phyloP scores from a whole-genome alignment of 2,113 vertebrate species.

The Cyprinodon brontotheroides region DNA sequence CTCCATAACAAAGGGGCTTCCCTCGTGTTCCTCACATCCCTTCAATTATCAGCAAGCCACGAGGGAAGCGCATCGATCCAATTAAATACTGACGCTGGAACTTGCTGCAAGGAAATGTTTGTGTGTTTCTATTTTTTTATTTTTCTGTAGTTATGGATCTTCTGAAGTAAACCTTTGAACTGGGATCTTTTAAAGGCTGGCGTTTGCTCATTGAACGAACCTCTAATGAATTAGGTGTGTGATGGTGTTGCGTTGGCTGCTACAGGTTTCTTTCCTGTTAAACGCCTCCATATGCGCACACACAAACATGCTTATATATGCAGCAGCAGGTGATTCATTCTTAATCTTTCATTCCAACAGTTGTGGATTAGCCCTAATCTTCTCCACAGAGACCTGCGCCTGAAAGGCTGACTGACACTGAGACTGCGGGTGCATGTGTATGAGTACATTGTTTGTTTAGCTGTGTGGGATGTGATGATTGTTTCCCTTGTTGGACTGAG shows the following conservation, averaged over 20 bases:
- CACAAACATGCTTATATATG: conserved; percentile 17
- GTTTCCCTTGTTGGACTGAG: conserved; percentile 38
- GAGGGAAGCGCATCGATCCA: conserved; percentile 67
- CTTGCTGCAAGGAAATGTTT: conserved; percentile 19
- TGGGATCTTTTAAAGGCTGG: conserved; percentile 53
- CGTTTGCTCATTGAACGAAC: conserved; percentile 55
- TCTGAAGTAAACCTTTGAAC: conserved; percentile 70
- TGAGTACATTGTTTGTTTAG: conserved; percentile 42
- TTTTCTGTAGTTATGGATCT: not conserved
- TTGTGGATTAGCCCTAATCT: conserved; percentile 76
- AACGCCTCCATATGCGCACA: conserved; percentile 14
- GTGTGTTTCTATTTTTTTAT: conserved; percentile 13
- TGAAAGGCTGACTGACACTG: conserved; percentile 59
- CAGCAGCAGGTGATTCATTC: conserved; percentile 72
- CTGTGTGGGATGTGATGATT: conserved; percentile 56
- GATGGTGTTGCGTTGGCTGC: conserved; percentile 43
- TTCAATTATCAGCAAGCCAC: conserved; percentile 57
- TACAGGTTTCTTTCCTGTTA: conserved; percentile 35
- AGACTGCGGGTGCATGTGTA: conserved; percentile 10
- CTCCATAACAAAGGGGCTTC: conserved; percentile 59
- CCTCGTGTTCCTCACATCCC: conserved; percentile 60
- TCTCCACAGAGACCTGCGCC: conserved; percentile 57
- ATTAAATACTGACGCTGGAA: conserved; percentile 59
- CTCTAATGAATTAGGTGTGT: conserved; percentile 60
- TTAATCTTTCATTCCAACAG: conserved; percentile 76